Conservation (phyloP, 2,113 vertebrate genomes). For the Eulacestoma nigropectus region DNA sequence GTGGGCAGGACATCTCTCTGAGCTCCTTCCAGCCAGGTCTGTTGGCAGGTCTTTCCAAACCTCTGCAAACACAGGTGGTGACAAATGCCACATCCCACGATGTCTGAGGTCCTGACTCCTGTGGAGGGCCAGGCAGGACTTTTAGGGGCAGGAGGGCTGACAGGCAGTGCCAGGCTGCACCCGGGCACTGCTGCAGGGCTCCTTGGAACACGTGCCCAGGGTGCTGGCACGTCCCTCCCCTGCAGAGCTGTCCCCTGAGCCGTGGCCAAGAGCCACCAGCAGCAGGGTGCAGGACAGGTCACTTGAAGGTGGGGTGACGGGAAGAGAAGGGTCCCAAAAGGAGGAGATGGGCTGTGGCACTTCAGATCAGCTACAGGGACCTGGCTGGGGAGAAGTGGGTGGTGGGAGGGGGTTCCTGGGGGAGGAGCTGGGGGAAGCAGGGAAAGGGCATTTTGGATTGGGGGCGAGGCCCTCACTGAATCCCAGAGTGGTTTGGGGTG, state of each 20-base stretch:
- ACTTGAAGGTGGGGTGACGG: not conserved
- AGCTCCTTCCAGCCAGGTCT: not conserved
- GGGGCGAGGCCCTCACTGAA: not conserved
- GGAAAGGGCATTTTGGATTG: not conserved
- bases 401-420: not conserved
- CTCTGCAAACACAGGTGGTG: not conserved
- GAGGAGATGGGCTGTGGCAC: not conserved
- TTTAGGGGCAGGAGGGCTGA: not conserved
- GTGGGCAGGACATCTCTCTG: not conserved
- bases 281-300: not conserved
- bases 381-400: not conserved
- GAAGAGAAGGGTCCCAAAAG: not conserved
- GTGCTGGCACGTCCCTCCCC: accelerated
- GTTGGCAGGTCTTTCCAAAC: not conserved
- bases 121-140: not conserved
- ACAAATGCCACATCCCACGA: not conserved
- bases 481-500: not conserved
- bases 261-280: not conserved
- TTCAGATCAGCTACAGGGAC: not conserved
- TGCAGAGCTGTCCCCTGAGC: not conserved
- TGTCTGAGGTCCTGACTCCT: not conserved
- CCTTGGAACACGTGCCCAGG: not conserved
- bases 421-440: not conserved
- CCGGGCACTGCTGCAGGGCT: not conserved
- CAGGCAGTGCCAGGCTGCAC: not conserved